Conservation (phyloP, 2,888 invertebrate species). For the Phoenoteleia sp. region DNA sequence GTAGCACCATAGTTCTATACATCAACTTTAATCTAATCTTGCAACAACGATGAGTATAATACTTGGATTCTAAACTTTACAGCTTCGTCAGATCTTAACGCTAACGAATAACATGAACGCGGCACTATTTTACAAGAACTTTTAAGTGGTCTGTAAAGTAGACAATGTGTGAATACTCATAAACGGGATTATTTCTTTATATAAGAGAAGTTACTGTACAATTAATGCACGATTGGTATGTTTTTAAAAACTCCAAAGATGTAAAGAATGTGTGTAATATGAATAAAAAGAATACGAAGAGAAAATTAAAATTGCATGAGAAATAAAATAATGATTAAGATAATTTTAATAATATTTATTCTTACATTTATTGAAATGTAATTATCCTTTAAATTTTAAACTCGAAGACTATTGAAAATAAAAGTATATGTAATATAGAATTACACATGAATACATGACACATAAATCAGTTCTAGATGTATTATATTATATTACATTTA, state of each 20-base stretch:
- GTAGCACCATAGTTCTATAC: constrained; percentile 48
- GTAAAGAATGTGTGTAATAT: no score
- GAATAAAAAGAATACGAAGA: no score
- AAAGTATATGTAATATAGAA: no score
- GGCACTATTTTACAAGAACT: constrained; percentile 20
- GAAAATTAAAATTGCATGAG: no score
- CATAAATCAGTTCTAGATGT: no score
- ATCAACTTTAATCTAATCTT: constrained; percentile 46
- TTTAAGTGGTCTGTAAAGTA: background rate
- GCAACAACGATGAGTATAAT: constrained; percentile 40
- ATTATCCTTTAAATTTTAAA: no score
- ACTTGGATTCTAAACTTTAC: constrained; percentile 35
- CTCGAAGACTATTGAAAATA: no score
- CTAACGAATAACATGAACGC: constrained; percentile 41
- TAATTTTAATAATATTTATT: no score
- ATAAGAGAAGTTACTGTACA: constrained; percentile 21
- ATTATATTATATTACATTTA: no score
- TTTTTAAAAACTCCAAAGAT: background rate
- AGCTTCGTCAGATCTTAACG: constrained; percentile 33
- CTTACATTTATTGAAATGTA: no score
- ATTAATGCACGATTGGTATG: constrained; percentile 21
- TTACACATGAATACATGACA: no score
- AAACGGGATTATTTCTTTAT: constrained; percentile 41
- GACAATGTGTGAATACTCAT: constrained; percentile 3
- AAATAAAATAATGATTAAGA: no score